Base-by-base conservation (phyloP, 2,888 invertebrate genomes). In the Ichneumoninae sp. region DNA sequence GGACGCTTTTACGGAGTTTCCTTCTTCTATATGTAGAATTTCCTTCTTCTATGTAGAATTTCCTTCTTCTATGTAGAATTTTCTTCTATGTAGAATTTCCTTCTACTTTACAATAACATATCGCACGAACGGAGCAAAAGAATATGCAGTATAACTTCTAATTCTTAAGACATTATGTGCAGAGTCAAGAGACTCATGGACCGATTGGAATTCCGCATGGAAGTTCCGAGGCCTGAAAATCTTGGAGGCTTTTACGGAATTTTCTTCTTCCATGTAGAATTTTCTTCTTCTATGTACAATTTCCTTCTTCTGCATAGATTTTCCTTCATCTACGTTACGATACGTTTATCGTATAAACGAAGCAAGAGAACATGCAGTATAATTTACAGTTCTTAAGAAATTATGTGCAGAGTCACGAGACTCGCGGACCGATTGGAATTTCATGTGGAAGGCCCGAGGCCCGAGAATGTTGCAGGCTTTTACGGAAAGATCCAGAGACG, bases 401-500 rank as follows among this genome's bases (percentile, higher is more conserved):
- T 26, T 3, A 26, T 26, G 7, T 60, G 60, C 60, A 22, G 26
- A 30, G 30, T 60, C 60, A 30, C 30, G 50, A 79, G 82, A 75
- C 69, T 80, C 65, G 4, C 50, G 65, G 52, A 76, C 40, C 26
- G 33, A 50, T 60, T 40, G 52, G 16, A 74, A 54, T 65, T 65
- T 60, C 57, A 54, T 36, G 16, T 19, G 10, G 22, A 10, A 65
- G 33, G 7, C 57, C 22, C 30, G 30, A 26, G 26, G 26, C 70
- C 44, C 3, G 40, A 33, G 10, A 66, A 47, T 19, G 44, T 47
- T 47, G 44, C 13, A 47, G 16, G 44, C 16, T 36, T 30, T 54
- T 57, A 13, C 60, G 26, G 52, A 80, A 74, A 77, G 44, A 74
- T 52, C 54, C 26, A 30, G 69, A 66, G 84, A 76, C 87, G 84